Evolutionary conservation across 2,113 vertebrate genomes (phyloP).

Genomic region (Alouatta palliata): DNA sequence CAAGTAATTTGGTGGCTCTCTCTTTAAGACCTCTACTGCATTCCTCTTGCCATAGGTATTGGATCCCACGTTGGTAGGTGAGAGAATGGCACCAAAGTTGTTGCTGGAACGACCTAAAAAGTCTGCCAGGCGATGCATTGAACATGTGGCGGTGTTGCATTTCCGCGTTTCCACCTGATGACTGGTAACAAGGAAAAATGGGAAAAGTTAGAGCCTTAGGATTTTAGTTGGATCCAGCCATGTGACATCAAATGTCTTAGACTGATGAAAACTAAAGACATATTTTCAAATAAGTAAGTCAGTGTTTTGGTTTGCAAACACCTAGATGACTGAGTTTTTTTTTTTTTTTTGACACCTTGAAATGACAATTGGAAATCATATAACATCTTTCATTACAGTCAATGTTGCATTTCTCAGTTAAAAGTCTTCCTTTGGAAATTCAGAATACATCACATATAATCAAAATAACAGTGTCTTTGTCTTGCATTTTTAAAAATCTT

Average conservation of each 20-base stretch:
- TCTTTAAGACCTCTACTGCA: slow-evolving; percentile 63
- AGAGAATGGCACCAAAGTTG: slow-evolving; percentile 86
- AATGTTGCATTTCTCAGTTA: not conserved
- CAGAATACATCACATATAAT: not conserved
- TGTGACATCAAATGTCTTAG: not conserved
- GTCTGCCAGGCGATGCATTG: slow-evolving; percentile 92
- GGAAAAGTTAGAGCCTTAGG: not conserved
- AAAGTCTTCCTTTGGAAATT: not conserved
- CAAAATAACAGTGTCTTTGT: not conserved
- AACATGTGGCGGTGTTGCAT: slow-evolving; percentile 92
- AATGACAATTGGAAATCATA: not conserved
- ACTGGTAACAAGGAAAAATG: slow-evolving; percentile 73
- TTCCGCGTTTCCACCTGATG: slow-evolving; percentile 89
- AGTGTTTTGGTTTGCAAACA: not conserved
- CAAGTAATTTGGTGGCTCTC: slow-evolving; percentile 69
- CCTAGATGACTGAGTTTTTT: not conserved
- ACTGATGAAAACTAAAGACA: not conserved
- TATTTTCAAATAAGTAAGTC: not conserved
- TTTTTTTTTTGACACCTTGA: not conserved
- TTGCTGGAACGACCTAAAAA: slow-evolving; percentile 91
- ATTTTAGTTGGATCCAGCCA: not conserved
- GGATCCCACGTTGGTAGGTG: slow-evolving; percentile 91
- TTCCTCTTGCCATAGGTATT: slow-evolving; percentile 91
- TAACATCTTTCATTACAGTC: not conserved
- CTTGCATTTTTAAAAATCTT: not conserved